Percentiles rank a stretch among this genome's conserved stretches.
Conservation (phyloP, 2,888 invertebrate genomes). For the Mimachlamys varia region DNA sequence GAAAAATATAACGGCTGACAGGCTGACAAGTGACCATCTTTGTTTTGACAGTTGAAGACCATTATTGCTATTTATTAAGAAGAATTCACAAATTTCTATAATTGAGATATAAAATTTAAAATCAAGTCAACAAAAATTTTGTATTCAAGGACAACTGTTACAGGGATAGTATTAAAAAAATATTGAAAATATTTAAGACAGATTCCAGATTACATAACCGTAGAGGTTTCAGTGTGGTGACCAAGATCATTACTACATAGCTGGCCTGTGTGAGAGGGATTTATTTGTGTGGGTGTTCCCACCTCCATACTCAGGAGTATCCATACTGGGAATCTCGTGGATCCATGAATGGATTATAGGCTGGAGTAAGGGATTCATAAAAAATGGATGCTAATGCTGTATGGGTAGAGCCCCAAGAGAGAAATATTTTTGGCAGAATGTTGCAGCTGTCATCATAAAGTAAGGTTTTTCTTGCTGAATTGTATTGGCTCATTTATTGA, state of each 20-base stretch:
- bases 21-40: no score
- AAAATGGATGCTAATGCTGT: neutral
- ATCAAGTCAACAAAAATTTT: no score
- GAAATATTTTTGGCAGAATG: neutral
- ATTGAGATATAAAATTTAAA: no score
- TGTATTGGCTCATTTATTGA: neutral
- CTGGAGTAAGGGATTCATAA: slow-evolving; percentile 13
- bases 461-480: neutral
- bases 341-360: slow-evolving; percentile 6
- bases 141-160: no score
- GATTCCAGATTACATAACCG: no score
- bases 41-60: neutral
- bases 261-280: no score
- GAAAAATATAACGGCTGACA: no score
- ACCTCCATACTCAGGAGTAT: neutral
- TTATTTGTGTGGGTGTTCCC: neutral
- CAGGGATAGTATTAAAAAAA: no score
- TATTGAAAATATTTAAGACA: no score
- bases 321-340: neutral
- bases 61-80: neutral
- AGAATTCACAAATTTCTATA: no score
- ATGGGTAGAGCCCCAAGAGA: slow-evolving; percentile 20
- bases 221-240: no score
- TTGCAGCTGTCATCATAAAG: neutral
- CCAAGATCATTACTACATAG: no score